Evolutionary conservation across 2,888 invertebrate species (phyloP).

Genomic region (Ectemnius lituratus): DNA sequence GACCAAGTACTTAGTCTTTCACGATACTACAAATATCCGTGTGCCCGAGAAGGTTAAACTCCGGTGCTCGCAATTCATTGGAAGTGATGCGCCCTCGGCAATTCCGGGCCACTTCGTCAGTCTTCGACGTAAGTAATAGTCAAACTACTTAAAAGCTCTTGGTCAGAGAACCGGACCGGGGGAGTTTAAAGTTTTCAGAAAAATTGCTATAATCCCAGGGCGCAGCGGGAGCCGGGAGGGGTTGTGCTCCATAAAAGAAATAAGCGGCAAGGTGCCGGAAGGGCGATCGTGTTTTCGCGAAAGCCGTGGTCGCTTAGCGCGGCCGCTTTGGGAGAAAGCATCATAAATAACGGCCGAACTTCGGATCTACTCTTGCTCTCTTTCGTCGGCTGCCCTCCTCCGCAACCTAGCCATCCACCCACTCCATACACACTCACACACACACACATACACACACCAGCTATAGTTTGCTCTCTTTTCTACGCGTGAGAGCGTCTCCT

Average conservation of each 20-base stretch:
- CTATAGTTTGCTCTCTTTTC: constrained; percentile 40
- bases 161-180: no score
- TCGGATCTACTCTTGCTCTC: constrained; percentile 53
- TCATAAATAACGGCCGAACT: constrained; percentile 69
- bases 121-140: no score
- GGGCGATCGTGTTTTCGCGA: constrained; percentile 56
- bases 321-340: constrained; percentile 58
- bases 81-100: no score
- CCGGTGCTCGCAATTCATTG: no score
- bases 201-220: constrained; percentile 7
- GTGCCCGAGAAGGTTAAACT: no score
- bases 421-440: not conserved
- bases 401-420: constrained; percentile 13
- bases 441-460: not conserved
- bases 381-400: constrained; percentile 34
- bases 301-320: constrained; percentile 53
- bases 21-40: no score
- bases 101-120: no score
- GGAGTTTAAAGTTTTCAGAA: not conserved
- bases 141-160: no score
- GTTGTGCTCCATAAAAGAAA: constrained; percentile 23
- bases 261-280: constrained; percentile 45
- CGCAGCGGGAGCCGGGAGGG: not conserved
- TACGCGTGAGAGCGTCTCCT: constrained; percentile 27
- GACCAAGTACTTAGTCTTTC: no score